Base-by-base conservation (phyloP, 2,888 invertebrate species). In the Tuta absoluta region DNA sequence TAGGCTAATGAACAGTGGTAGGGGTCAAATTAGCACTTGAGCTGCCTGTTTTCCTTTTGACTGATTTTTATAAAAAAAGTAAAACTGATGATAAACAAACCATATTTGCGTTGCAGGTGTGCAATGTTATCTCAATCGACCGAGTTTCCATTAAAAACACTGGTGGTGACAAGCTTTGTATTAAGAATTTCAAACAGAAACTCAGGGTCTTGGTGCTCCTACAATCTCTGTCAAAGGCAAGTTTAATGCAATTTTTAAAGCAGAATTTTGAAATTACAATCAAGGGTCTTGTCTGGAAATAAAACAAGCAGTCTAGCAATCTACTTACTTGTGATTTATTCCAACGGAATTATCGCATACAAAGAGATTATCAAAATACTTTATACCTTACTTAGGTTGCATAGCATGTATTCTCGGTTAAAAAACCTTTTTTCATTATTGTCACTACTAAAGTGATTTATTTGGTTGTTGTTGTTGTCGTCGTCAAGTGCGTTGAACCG, bases 101-200 rank as follows among this genome's bases (percentile, higher is more conserved):
- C 24, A 53, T 53, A 28, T 53, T 53, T n/a, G n/a, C 14, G 49
- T 49, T 53, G 14, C 53, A 28, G 53, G 28, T 53, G 23, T 2
- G n/a, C 14, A n/a, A n/a, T n/a, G n/a, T n/a, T n/a, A 51, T 12
- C 12, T 19, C 2, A 21, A 59, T 23, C 17, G 19, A 23, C 56
- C 19, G 41, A 28, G 23, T 7, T 51, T 24, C 23, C 23, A 41
- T 41, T 64, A 45, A 64, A 59, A 23, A 19, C 38, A 12, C n/a
- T 24, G 51, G 38, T 48, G 12, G 45, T 17, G 23, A 63, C 63
- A 63, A 28, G 58, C 48, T 64, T 59, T 41, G 51, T 60, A 60
- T 60, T 41, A 11, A 53, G 24, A 59, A 24, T 60, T 53, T 24
- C 41, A 49, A 38, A 60, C 7, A 56, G 17, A 33, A 45, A 45